phyloP scores from a whole-genome alignment of 2,113 vertebrate genomes.

The Benitochromis conjunctus region DNA sequence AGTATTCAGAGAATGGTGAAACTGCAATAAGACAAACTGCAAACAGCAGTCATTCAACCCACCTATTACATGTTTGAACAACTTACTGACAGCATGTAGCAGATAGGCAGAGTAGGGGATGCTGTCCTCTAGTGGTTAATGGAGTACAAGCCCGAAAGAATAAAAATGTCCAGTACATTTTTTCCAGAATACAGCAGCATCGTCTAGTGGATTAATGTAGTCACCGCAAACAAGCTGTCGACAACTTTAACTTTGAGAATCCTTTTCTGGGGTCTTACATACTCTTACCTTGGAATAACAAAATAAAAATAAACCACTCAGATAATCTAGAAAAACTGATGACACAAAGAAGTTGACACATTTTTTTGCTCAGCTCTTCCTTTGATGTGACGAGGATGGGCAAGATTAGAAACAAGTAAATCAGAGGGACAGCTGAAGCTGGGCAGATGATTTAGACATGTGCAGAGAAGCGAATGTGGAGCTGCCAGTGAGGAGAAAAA shows the following conservation, averaged over 20 bases:
- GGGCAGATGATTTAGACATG: not conserved
- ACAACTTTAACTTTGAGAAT: not conserved
- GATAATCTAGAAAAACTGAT: not conserved
- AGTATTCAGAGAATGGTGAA: not conserved
- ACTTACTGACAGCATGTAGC: not conserved
- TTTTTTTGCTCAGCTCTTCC: not conserved
- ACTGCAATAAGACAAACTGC: not conserved
- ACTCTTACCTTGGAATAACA: not conserved
- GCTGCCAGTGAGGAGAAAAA: not conserved
- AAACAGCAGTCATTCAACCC: not conserved
- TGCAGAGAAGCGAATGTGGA: not conserved
- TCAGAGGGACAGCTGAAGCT: not conserved
- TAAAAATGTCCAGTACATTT: not conserved
- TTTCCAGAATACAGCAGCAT: not conserved
- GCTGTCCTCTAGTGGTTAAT: not conserved
- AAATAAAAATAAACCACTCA: not conserved
- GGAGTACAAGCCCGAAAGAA: not conserved
- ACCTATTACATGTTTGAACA: not conserved
- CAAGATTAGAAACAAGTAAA: not conserved
- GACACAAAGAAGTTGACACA: not conserved
- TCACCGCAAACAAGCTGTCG: not conserved
- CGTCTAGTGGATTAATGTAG: not conserved
- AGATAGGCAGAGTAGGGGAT: not conserved
- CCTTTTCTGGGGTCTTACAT: not conserved
- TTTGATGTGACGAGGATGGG: not conserved